Evolutionary conservation across 2,888 invertebrate genomes (phyloP).

Genomic region (Drosophila villosipedis): DNA sequence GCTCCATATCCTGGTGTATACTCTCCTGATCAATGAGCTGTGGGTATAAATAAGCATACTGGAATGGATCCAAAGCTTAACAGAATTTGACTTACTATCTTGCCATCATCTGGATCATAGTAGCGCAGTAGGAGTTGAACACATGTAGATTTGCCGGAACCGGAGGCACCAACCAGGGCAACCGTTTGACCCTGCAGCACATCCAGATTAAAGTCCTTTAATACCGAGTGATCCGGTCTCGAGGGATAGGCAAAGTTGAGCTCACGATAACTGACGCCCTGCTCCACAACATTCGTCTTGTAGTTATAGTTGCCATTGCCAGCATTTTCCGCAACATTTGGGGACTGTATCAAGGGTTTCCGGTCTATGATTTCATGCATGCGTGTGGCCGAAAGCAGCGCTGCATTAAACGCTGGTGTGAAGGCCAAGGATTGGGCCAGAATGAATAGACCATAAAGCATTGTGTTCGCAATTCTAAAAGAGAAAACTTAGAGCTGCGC

Average conservation of each 20-base stretch:
- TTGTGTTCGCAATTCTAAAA: conserved; percentile 89
- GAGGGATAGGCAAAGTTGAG: conserved; percentile 93
- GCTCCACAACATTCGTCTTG: conserved; percentile 62
- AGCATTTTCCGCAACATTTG: conserved; percentile 62
- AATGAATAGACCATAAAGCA: conserved; percentile 91
- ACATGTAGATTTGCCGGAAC: conserved; percentile 93
- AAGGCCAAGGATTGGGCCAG: conserved; percentile 91
- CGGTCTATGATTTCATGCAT: conserved; percentile 89
- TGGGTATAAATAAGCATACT: background rate
- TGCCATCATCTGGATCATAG: conserved; percentile 90
- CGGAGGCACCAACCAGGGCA: conserved; percentile 90
- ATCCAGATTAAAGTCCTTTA: conserved; percentile 89
- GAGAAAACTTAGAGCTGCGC: conserved; percentile 24
- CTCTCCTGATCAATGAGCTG: conserved; percentile 86
- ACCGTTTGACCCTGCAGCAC: conserved; percentile 90
- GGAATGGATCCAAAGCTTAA: fast-evolving
- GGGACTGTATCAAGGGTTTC: conserved; percentile 86
- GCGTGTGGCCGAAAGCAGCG: conserved; percentile 89
- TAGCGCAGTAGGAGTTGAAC: conserved; percentile 91
- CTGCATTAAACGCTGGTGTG: conserved; percentile 91
- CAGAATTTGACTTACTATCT: conserved; percentile 85
- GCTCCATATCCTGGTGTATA: conserved; percentile 86
- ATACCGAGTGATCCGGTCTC: conserved; percentile 89
- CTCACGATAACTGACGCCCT: conserved; percentile 87
- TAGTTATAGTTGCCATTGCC: conserved; percentile 42